Evolutionary conservation across 2,113 vertebrate species (phyloP).

Genomic region (Paramormyrops kingsleyae): DNA sequence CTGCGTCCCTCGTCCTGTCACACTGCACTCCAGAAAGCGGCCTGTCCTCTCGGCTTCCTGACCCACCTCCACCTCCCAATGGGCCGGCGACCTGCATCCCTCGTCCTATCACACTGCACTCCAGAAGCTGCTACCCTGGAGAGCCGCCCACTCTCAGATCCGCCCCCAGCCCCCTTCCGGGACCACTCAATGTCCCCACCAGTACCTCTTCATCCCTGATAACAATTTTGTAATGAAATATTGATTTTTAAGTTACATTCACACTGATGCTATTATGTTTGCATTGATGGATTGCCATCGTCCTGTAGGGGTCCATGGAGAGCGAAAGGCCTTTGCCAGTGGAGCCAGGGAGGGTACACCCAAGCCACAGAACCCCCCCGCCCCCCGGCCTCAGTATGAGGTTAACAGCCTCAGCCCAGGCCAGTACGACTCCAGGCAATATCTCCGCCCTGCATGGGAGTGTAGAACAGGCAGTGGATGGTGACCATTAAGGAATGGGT

Average conservation of each 20-base stretch:
- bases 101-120: too few relatives aligned
- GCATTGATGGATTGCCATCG: slow-evolving; percentile 98
- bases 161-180: slow-evolving; percentile 56
- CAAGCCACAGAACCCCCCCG: slow-evolving; percentile 69
- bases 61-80: too few relatives aligned
- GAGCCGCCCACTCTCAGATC: slow-evolving; percentile 38
- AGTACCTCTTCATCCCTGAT: slow-evolving; percentile 99
- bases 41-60: too few relatives aligned
- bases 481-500: slow-evolving; percentile 7
- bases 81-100: too few relatives aligned
- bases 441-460: slow-evolving; percentile 43
- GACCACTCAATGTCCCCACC: slow-evolving; percentile 72
- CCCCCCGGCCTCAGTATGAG: slow-evolving; percentile 56
- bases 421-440: slow-evolving; percentile 29
- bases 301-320: slow-evolving; percentile 68
- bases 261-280: slow-evolving; percentile 99
- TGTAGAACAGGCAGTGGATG: slow-evolving; percentile 12
- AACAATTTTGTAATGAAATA: slow-evolving; percentile 99
- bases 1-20: too few relatives aligned
- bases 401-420: slow-evolving; percentile 15
- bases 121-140: slow-evolving; percentile 97
- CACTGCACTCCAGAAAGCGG: too few relatives aligned
- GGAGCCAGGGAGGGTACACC: slow-evolving; percentile 80
- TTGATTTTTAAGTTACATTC: slow-evolving; percentile 99
- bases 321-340: slow-evolving; percentile 88